phyloP scores from a whole-genome alignment of 2,888 invertebrate species.

The Drosophila peninsularis region DNA sequence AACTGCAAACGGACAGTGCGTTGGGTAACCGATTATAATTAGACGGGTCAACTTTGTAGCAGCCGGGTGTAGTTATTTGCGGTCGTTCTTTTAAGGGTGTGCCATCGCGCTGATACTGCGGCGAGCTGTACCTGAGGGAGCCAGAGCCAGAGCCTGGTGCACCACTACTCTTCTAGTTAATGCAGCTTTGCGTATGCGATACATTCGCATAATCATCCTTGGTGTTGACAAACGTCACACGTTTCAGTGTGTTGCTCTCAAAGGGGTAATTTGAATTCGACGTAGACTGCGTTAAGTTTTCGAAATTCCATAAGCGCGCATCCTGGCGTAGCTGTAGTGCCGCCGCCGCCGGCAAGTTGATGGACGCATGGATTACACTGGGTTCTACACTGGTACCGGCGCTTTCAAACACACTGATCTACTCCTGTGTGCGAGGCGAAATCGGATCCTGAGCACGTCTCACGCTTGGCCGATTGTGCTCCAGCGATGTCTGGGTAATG shows the following conservation, averaged over 20 bases:
- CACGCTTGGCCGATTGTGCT: slow-evolving; percentile 60
- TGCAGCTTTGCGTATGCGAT: slow-evolving; percentile 80
- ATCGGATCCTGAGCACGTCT: slow-evolving; percentile 80
- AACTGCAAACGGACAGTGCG: slow-evolving; percentile 53
- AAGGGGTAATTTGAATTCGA: slow-evolving; percentile 83
- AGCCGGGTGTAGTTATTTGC: neutral
- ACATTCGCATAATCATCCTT: slow-evolving; percentile 73
- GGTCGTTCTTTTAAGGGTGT: slow-evolving; percentile 1
- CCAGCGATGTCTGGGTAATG: slow-evolving; percentile 67
- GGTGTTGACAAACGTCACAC: slow-evolving; percentile 62
- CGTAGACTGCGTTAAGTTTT: slow-evolving; percentile 82
- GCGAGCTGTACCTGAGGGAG: slow-evolving; percentile 40
- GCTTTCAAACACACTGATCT: slow-evolving; percentile 82
- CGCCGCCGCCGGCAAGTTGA: slow-evolving; percentile 76
- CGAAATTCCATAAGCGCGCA: slow-evolving; percentile 81
- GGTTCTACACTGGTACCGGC: slow-evolving; percentile 36
- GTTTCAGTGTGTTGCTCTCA: slow-evolving; percentile 81
- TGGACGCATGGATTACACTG: slow-evolving; percentile 71
- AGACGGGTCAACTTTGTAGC: neutral
- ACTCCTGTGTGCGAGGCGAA: slow-evolving; percentile 82
- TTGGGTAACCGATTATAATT: slow-evolving; percentile 36
- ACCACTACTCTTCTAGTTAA: slow-evolving; percentile 75
- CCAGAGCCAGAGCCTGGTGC: slow-evolving; percentile 11
- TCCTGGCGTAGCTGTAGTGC: slow-evolving; percentile 77
- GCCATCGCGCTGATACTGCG: slow-evolving; percentile 59